Percentiles rank a stretch among this genome's conserved stretches.
phyloP scores from a whole-genome alignment of 1,140 invertebrate genomes.

The Araneus ventricosus region DNA sequence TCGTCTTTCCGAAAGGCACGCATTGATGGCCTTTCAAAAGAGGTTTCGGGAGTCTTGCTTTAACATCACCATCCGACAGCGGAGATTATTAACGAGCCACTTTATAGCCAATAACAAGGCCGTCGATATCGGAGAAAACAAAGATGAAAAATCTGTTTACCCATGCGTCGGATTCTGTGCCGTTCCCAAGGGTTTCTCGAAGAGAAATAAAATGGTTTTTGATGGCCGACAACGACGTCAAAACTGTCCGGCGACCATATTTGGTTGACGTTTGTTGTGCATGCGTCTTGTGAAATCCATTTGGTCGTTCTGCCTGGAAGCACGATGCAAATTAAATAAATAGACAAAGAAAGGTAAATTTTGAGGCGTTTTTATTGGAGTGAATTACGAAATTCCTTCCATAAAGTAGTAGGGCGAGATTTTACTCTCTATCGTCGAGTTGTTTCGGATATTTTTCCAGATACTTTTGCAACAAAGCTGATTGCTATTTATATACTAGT shows the following conservation, averaged over 20 bases:
- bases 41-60: background rate
- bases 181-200: background rate
- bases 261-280: background rate
- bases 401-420: too few species aligned
- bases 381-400: too few species aligned
- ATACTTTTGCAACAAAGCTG: too few species aligned
- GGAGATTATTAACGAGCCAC: background rate
- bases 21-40: background rate
- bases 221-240: background rate
- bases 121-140: slow-evolving; percentile 38
- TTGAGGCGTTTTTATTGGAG: too few species aligned
- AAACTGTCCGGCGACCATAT: background rate
- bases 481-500: too few species aligned
- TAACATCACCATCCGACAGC: slow-evolving; percentile 8
- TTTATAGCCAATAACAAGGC: slow-evolving; percentile 46
- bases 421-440: too few species aligned
- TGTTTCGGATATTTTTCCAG: too few species aligned
- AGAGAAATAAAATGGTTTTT: slow-evolving; percentile 30
- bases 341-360: too few species aligned
- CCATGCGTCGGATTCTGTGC: slow-evolving; percentile 2
- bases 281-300: background rate
- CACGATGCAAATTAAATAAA: too few species aligned
- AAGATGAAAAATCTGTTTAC: slow-evolving; percentile 45
- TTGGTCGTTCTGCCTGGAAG: background rate
- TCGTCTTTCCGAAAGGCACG: too few species aligned